Evolutionary conservation across 2,113 vertebrate genomes (phyloP).

Genomic region (Neodontobutis hainanensis): DNA sequence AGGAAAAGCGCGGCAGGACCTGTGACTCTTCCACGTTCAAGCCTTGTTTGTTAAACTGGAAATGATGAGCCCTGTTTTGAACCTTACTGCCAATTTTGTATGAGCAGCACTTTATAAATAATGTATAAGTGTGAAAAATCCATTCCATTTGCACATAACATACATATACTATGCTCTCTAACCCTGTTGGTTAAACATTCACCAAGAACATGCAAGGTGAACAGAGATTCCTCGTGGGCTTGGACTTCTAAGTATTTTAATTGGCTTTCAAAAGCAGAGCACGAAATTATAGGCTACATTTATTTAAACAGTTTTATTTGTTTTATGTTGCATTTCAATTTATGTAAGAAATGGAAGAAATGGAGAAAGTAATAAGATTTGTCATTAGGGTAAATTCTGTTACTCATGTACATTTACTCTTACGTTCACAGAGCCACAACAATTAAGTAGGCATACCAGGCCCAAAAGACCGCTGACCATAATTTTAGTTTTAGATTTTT

Average conservation of each 20-base stretch:
- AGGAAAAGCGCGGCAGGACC: constrained; percentile 21
- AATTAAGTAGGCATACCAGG: too few species aligned
- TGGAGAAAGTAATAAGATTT: too few species aligned
- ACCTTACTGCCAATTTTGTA: constrained; percentile 12
- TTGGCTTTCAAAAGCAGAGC: neutral
- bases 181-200: constrained; percentile 24
- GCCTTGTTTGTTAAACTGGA: constrained; percentile 16
- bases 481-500: too few species aligned
- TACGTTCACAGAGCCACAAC: too few species aligned
- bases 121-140: constrained; percentile 32
- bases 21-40: neutral
- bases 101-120: constrained; percentile 28
- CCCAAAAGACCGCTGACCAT: too few species aligned
- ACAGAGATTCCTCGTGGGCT: constrained; percentile 1
- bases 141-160: constrained; percentile 24
- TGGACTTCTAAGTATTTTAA: neutral
- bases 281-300: neutral
- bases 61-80: constrained; percentile 12
- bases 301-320: neutral
- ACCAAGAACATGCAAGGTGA: constrained; percentile 6
- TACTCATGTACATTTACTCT: too few species aligned
- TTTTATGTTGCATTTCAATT: too few species aligned
- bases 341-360: too few species aligned
- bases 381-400: too few species aligned
- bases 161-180: neutral